Percentiles rank a stretch among this genome's conserved stretches.
Conservation (phyloP, 2,113 vertebrate species). For the Oenanthe oenanthe region DNA sequence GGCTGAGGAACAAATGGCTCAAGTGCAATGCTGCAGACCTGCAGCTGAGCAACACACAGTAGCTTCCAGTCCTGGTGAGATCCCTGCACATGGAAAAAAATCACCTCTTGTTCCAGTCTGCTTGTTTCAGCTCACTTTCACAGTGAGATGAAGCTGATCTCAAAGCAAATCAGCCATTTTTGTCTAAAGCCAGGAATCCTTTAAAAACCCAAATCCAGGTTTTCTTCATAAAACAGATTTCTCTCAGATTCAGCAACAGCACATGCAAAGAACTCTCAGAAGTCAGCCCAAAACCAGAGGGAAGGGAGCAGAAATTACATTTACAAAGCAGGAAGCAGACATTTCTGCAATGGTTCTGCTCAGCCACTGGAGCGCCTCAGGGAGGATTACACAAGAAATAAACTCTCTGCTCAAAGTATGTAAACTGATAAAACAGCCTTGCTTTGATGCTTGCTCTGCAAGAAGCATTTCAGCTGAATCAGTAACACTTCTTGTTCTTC, state of each 20-base stretch:
- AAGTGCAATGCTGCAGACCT: background rate
- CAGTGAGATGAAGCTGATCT: background rate
- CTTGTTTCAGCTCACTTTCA: background rate
- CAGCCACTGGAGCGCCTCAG: background rate
- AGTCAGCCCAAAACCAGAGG: background rate
- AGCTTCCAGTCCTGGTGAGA: background rate
- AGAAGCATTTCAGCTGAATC: constrained; percentile 63
- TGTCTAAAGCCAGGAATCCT: background rate
- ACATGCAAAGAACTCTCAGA: background rate
- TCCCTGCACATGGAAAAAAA: background rate
- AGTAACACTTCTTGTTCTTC: constrained; percentile 1
- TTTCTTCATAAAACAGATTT: background rate
- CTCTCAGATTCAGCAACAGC: background rate
- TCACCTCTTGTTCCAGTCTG: background rate
- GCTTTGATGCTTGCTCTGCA: constrained; percentile 63
- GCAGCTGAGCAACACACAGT: background rate
- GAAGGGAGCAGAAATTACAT: constrained; percentile 22
- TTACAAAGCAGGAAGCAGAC: constrained; percentile 49
- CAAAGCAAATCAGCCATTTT: background rate
- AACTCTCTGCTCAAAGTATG: constrained; percentile 49
- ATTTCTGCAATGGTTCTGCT: constrained; percentile 3
- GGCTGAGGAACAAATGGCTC: background rate
- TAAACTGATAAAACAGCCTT: constrained; percentile 70
- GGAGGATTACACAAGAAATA: constrained; percentile 59
- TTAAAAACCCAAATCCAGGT: background rate